Conservation (phyloP, 2,888 invertebrate genomes). For the Diadromus collaris region DNA sequence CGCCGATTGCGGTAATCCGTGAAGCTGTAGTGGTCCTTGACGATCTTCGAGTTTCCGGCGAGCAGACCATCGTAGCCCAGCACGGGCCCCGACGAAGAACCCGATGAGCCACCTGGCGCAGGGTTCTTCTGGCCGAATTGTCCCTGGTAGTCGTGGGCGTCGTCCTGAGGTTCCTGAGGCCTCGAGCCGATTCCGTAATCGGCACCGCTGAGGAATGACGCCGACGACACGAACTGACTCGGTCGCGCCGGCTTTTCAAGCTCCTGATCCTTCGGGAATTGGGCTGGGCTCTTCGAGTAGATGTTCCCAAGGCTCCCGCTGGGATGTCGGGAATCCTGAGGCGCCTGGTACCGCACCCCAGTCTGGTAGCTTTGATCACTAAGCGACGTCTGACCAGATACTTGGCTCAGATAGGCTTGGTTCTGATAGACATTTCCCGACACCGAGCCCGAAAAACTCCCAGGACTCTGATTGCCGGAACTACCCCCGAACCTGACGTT, state of each 20-base stretch:
- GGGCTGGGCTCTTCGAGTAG: constrained; percentile 75
- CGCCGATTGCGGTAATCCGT: constrained; percentile 36
- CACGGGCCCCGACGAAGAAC: background rate
- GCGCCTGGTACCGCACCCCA: constrained; percentile 16
- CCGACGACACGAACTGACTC: constrained; percentile 69
- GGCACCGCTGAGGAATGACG: constrained; percentile 35
- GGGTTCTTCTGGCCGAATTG: constrained; percentile 56
- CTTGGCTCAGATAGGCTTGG: constrained; percentile 19
- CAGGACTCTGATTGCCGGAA: constrained; percentile 45
- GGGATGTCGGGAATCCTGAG: constrained; percentile 19
- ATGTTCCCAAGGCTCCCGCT: constrained; percentile 60
- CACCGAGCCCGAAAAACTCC: constrained; percentile 40
- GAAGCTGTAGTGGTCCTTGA: constrained; percentile 37
- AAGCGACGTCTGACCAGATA: background rate
- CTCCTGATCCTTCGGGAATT: constrained; percentile 73
- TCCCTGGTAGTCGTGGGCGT: constrained; percentile 58
- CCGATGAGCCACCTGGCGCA: background rate
- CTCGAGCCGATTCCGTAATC: background rate
- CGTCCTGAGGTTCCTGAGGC: constrained; percentile 39
- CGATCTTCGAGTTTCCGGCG: constrained; percentile 6
- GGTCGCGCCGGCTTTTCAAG: constrained; percentile 49
- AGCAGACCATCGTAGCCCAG: background rate
- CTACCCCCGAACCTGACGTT: constrained; percentile 46
- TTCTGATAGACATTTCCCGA: constrained; percentile 64
- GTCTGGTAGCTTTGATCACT: constrained; percentile 44